phyloP scores from a whole-genome alignment of 2,113 vertebrate genomes.

The Lasiurus cinereus region DNA sequence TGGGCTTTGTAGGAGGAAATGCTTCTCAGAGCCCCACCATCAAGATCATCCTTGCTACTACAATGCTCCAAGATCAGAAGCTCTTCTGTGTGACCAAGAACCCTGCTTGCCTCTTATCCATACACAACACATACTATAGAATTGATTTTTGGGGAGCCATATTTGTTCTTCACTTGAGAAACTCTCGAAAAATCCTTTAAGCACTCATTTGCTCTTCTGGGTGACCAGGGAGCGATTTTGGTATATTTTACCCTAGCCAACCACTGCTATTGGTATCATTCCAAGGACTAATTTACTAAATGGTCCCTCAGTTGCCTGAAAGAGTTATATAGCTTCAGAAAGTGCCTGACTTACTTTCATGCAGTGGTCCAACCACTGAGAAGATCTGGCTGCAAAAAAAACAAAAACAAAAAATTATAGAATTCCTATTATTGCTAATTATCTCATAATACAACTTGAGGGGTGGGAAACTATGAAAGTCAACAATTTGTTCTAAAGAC shows the following conservation, averaged over 20 bases:
- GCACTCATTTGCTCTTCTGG: slow-evolving; percentile 41
- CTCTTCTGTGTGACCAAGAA: slow-evolving; percentile 17
- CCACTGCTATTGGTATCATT: slow-evolving; percentile 48
- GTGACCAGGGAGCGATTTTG: slow-evolving; percentile 40
- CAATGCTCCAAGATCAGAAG: slow-evolving; percentile 10
- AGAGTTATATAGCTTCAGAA: slow-evolving; percentile 55
- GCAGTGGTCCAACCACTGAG: slow-evolving; percentile 9
- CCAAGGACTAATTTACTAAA: slow-evolving; percentile 73
- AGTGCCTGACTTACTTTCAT: slow-evolving; percentile 1
- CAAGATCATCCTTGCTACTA: background rate
- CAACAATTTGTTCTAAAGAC: slow-evolving; percentile 45
- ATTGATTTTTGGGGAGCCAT: slow-evolving; percentile 43
- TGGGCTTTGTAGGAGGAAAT: background rate
- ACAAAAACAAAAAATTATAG: background rate
- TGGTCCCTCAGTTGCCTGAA: slow-evolving; percentile 52
- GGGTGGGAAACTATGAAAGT: background rate
- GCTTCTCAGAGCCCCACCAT: background rate
- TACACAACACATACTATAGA: slow-evolving; percentile 3
- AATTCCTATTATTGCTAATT: slow-evolving; percentile 49
- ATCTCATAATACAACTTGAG: slow-evolving; percentile 29
- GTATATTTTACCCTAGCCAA: slow-evolving; percentile 58
- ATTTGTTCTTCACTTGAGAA: slow-evolving; percentile 63
- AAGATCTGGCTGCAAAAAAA: slow-evolving; percentile 28
- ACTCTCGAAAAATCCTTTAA: slow-evolving; percentile 56
- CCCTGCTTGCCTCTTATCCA: background rate